Evolutionary conservation across 2,797 vertebrate genomes (phyloP), one percentile per base, ranked within the genome.

Genomic region (Poeciliopsis paucimaculata): DNA sequence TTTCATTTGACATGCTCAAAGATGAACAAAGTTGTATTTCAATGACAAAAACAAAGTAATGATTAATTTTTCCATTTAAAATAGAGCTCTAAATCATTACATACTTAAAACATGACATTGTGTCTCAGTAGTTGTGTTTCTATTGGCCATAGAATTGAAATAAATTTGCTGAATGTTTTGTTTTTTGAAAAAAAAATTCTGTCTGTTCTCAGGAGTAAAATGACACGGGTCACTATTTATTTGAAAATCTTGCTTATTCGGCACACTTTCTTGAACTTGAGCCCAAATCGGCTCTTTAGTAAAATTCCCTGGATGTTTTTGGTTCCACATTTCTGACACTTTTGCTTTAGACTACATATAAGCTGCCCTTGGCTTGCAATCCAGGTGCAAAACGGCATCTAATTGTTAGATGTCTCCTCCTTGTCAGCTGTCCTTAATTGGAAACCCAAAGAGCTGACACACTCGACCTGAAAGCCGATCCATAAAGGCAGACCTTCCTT

Each of bases 341-440:
- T 46, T 2, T 9, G 5, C 41, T 71, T 46, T 18, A 41, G 2
- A 8, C 23, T 28, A 46, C 43, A n/a, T 41, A 9, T 20, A 46
- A 46, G 2, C 60, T 18, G 12, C 68, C 71, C 75, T 12, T 39
- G 75, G 49, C 41, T 74, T 1, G 0, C 70, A 51, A 64, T 46
- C 26, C 13, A 68, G 10, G 36, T 68, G 64, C 4, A 41, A 36
- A 68, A 68, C 20, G 45, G 12, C 41, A 46, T 18, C 70, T 46
- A 47, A 72, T 34, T 26, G 57, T 78, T 34, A 77, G 73, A 39
- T 16, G 64, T 78, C 75, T 73, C 20, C 57, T 4, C 77, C 53
- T 49, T 72, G 73, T 80, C 82, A 79, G 71, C 53, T 10, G 0
- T 62, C 41, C 53, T 81, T 86, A 89, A 90, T 88, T 88, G 75